Evolutionary conservation across 2,113 vertebrate species (phyloP).

Genomic region (Pangasianodon hypophthalmus): DNA sequence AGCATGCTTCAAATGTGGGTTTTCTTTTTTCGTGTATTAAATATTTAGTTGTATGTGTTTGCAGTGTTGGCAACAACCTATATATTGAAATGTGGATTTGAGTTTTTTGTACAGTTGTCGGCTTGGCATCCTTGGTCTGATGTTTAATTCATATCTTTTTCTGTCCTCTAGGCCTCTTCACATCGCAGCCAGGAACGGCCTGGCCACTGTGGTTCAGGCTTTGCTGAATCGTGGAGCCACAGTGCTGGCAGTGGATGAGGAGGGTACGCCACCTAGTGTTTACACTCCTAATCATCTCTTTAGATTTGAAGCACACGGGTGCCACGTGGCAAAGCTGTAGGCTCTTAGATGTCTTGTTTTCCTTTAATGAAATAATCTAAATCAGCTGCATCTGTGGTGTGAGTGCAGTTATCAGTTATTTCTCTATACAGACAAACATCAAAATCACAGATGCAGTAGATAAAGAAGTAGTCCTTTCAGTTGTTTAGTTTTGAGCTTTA

Average conservation of each 20-base stretch:
- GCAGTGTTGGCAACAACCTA: no score
- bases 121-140: background rate
- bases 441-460: background rate
- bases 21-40: background rate
- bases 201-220: slow-evolving; percentile 94
- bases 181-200: slow-evolving; percentile 92
- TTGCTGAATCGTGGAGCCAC: slow-evolving; percentile 93
- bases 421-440: background rate
- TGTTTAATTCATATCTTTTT: background rate
- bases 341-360: background rate
- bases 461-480: background rate
- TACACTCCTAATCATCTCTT: background rate
- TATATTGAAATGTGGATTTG: no score
- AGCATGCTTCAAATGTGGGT: slow-evolving; percentile 94
- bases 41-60: background rate
- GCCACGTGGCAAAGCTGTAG: background rate
- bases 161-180: slow-evolving; percentile 87
- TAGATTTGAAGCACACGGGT: background rate
- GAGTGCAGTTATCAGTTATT: background rate
- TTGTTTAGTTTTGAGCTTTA: background rate
- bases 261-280: slow-evolving; percentile 75
- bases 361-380: background rate
- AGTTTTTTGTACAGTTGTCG: background rate
- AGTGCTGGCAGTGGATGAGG: slow-evolving; percentile 94
- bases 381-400: background rate